Base-by-base conservation (phyloP, 2,113 vertebrate genomes). In the Sylvilagus bachmani region DNA sequence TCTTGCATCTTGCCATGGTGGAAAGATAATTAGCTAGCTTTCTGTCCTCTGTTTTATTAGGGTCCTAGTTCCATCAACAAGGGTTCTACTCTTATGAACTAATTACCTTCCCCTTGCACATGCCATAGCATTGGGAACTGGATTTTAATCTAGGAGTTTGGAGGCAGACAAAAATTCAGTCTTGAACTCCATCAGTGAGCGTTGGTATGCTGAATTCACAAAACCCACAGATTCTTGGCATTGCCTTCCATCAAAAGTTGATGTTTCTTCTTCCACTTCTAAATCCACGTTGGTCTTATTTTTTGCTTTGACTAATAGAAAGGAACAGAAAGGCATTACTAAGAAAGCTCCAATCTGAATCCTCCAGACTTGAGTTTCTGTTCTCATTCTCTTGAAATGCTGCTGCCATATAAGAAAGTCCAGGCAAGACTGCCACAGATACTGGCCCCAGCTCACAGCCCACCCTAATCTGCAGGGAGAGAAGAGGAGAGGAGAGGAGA, bases 1-100 rank as follows among this genome's bases (percentile, higher is more conserved):
- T 31, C 29, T 25, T 49, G 11, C 5, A 8, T 62, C 12, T 0
- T 36, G 0, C 0, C 5, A 11, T 61, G 2, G 53, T 29, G 13
- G 29, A n/a, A 77, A 22, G 22, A 36, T 8, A 1, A 6, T 58
- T 13, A 58, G 29, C 17, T 51, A 14, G 3, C 7, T 33, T 58
- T 75, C 10, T 51, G 13, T 1, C 44, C 9, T 58, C 36, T 21
- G 55, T 27, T 2, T 69, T 49, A 67, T 19, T 67, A 38, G 25
- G 3, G 7, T 5, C 36, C 4, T 31, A 21, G 66, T 66, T 31
- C 3, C 31, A n/a, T 44, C 69, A n/a, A 53, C 25, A 25, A 36
- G 11, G 6, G 4, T 2, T 36, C 24, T 1, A 24, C 6, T 6
- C 5, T 17, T 67, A n/a, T 31, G n/a, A 69, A 6, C 10, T 14